Base-by-base conservation (phyloP, 2,113 vertebrate species). In the Paramormyrops kingsleyae region DNA sequence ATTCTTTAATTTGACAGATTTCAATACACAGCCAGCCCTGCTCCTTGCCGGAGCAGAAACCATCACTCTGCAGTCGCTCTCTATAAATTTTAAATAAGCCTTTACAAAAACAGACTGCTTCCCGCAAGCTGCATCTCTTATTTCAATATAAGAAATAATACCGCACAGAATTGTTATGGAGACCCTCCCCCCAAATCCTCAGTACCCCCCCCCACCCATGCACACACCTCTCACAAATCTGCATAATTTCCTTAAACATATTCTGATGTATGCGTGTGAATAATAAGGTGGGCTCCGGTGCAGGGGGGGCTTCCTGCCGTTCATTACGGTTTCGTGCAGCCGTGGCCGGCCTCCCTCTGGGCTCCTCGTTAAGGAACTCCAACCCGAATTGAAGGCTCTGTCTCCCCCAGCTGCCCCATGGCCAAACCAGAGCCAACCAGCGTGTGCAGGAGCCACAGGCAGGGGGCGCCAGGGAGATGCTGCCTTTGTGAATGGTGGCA, bases 191-290 rank as follows among this genome's bases (percentile, higher is more conserved):
- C 53, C 47, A 46, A 19, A 50, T 15, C 47, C 88, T 52, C 44
- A 42, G 53, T 83, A 66, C 90, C 89, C n/a, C 89, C 87, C 44
- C 83, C 89, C 90, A 42, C 50, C 89, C 90, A 66, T 49, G 74
- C 89, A 83, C 88, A 66, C 87, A 85, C 90, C 89, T 89, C 89
- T 84, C 89, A 90, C 66, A 83, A 89, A 94, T 94, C 93, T 94
- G 94, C 94, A 94, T 94, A 94, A 94, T 94, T 92, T 93, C 91
- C 92, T 89, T 77, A 89, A 90, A 91, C 90, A 92, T 94, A 94
- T 94, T 94, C 93, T 94, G 93, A 94, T 94, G 93, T 93, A 94
- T 94, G 92, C 92, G 90, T 91, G 93, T 93, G 93, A 93, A 94
- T 94, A 94, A 94, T 94, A 93, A 93, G 93, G 91, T 92, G 89